Conservation (phyloP, 35 echinoderm and acorn worm species). For the Amphiura filiformis region DNA sequence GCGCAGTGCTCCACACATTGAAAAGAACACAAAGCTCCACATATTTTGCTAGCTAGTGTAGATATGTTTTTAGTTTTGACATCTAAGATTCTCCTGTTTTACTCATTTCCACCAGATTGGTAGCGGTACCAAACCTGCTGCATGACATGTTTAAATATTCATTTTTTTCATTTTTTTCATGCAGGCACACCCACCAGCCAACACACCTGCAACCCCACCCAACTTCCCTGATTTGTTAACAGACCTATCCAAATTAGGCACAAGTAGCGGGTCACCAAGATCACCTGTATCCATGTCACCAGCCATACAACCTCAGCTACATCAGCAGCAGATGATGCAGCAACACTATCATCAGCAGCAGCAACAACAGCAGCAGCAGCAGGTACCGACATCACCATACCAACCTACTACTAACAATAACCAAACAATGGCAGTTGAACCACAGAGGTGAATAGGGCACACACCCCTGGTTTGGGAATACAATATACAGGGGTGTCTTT, state of each 20-base stretch:
- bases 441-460: slow-evolving; percentile 69
- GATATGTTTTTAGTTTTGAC: too few species aligned
- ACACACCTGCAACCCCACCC: slow-evolving; percentile 98
- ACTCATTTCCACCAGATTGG: too few species aligned
- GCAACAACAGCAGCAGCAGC: too few species aligned
- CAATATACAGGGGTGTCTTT: too few species aligned
- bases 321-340: slow-evolving; percentile 52
- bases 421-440: slow-evolving; percentile 55
- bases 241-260: slow-evolving; percentile 92
- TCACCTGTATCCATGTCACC: slow-evolving; percentile 61
- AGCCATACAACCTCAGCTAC: slow-evolving; percentile 60
- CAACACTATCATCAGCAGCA: slow-evolving; percentile 23
- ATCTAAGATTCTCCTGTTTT: too few species aligned
- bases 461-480: too few species aligned
- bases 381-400: too few species aligned
- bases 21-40: too few species aligned
- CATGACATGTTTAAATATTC: too few species aligned
- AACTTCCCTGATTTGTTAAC: slow-evolving; percentile 97
- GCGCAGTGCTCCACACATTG: too few species aligned
- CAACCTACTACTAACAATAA: slow-evolving; percentile 68
- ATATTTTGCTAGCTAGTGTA: too few species aligned
- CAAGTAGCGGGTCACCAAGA: slow-evolving; percentile 69
- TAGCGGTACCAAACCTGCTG: too few species aligned
- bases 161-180: slow-evolving; percentile 14
- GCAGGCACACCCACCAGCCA: slow-evolving; percentile 89